Percentiles rank a stretch among this genome's conserved stretches.
Conservation (phyloP, 2,113 vertebrate genomes). For the Gymnorhina tibicen region DNA sequence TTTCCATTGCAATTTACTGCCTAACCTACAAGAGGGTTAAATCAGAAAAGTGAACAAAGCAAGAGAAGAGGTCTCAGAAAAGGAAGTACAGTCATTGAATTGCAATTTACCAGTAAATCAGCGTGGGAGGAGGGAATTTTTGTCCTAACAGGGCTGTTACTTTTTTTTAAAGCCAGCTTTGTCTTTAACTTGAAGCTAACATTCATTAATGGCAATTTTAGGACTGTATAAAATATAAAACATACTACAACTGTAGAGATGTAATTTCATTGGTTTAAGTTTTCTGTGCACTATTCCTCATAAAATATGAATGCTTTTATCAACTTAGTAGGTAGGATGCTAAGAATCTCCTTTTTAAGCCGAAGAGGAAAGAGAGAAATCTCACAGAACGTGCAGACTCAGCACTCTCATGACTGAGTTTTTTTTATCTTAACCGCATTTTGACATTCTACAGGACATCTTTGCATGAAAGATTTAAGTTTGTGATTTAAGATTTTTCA, state of each 20-base stretch:
- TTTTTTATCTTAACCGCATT: slow-evolving; percentile 46
- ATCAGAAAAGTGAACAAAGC: slow-evolving; percentile 44
- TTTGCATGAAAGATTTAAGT: slow-evolving; percentile 18
- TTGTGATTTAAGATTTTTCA: neutral
- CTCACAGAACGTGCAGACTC: slow-evolving; percentile 8
- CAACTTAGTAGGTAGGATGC: slow-evolving; percentile 58
- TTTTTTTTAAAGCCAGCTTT: slow-evolving; percentile 24
- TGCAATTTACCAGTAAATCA: slow-evolving; percentile 40
- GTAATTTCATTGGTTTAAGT: slow-evolving; percentile 72
- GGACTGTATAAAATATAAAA: slow-evolving; percentile 43
- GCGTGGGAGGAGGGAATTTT: neutral
- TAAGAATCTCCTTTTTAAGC: slow-evolving; percentile 59
- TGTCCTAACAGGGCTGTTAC: slow-evolving; percentile 15
- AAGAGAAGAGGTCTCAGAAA: slow-evolving; percentile 18
- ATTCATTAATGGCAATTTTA: slow-evolving; percentile 49
- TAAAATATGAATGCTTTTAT: slow-evolving; percentile 75
- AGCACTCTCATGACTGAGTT: neutral
- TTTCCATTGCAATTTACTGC: slow-evolving; percentile 49
- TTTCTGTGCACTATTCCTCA: slow-evolving; percentile 74
- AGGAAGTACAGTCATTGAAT: slow-evolving; percentile 9
- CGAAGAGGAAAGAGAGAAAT: slow-evolving; percentile 39
- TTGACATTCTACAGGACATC: slow-evolving; percentile 1
- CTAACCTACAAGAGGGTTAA: slow-evolving; percentile 21
- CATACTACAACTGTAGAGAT: slow-evolving; percentile 37
- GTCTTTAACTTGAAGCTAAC: slow-evolving; percentile 37